Evolutionary conservation across 2,797 vertebrate species (phyloP).

Genomic region (Hoplostethus mediterraneus): DNA sequence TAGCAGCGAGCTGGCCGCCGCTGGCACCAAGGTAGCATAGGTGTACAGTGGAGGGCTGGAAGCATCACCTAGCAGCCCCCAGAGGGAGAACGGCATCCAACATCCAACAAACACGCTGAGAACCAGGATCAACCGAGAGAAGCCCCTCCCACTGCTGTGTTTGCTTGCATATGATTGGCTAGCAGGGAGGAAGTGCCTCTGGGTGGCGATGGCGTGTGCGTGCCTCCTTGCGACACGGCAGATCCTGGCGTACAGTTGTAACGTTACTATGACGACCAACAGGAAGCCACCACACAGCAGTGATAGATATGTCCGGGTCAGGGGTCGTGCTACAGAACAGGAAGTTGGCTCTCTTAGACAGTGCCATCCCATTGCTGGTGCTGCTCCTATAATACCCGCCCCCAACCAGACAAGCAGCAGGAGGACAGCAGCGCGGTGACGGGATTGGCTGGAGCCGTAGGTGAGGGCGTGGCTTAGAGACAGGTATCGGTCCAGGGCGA

Average conservation of each 20-base stretch:
- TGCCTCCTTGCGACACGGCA: slow-evolving; percentile 91
- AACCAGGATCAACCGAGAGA: slow-evolving; percentile 89
- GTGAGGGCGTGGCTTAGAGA: slow-evolving; percentile 94
- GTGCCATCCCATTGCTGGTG: slow-evolving; percentile 93
- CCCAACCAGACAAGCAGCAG: slow-evolving; percentile 90
- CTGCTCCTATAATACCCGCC: slow-evolving; percentile 87
- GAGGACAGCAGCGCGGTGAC: slow-evolving; percentile 88
- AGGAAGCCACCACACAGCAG: slow-evolving; percentile 91
- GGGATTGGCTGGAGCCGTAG: slow-evolving; percentile 90
- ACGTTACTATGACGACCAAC: slow-evolving; percentile 87
- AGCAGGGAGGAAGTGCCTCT: slow-evolving; percentile 90
- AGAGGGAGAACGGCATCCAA: slow-evolving; percentile 95
- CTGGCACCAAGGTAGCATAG: slow-evolving; percentile 91
- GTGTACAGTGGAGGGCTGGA: slow-evolving; percentile 89
- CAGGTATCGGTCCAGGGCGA: slow-evolving; percentile 94
- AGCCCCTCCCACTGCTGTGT: slow-evolving; percentile 87
- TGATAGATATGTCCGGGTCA: slow-evolving; percentile 90
- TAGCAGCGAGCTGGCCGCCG: slow-evolving; percentile 93
- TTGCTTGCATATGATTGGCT: slow-evolving; percentile 84
- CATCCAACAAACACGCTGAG: slow-evolving; percentile 93
- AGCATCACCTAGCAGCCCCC: slow-evolving; percentile 90
- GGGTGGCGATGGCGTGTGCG: slow-evolving; percentile 94
- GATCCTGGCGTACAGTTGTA: slow-evolving; percentile 94
- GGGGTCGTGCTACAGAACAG: slow-evolving; percentile 90
- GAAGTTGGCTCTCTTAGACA: slow-evolving; percentile 83